phyloP scores from a whole-genome alignment of 2,888 invertebrate genomes.

The Ophioninae sp. region DNA sequence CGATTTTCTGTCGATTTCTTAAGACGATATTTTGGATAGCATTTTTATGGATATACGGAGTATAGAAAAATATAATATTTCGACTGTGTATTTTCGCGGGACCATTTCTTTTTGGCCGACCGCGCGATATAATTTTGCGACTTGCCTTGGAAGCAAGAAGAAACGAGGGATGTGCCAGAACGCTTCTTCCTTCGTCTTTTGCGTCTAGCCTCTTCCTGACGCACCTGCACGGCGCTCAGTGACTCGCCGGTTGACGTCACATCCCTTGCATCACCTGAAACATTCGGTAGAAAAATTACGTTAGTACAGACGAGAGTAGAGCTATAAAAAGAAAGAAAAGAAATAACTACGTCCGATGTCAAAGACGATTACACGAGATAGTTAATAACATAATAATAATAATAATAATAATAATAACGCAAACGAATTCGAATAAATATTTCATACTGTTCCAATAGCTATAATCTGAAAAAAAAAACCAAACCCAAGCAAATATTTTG shows the following conservation, averaged over 20 bases:
- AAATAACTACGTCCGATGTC: not conserved
- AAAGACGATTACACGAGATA: too few relatives aligned
- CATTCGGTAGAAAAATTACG: slow-evolving; percentile 41
- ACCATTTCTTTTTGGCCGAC: not conserved
- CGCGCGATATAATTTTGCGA: slow-evolving; percentile 24
- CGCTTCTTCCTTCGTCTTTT: slow-evolving; percentile 95
- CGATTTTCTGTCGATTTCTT: too few relatives aligned
- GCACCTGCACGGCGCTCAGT: slow-evolving; percentile 81
- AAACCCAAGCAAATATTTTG: too few relatives aligned
- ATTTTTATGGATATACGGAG: too few relatives aligned
- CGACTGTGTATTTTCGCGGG: not conserved
- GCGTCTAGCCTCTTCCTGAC: slow-evolving; percentile 94
- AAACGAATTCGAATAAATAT: too few relatives aligned
- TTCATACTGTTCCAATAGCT: too few relatives aligned
- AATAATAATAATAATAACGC: too few relatives aligned
- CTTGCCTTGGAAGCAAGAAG: slow-evolving; percentile 94
- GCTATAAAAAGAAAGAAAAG: not conserved
- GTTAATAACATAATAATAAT: too few relatives aligned
- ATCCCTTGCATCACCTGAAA: slow-evolving; percentile 79
- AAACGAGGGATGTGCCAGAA: slow-evolving; percentile 93
- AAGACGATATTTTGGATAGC: too few relatives aligned
- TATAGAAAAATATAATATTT: not conserved
- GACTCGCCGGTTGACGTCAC: slow-evolving; percentile 76
- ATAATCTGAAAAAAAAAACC: too few relatives aligned
- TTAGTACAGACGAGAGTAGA: not conserved